A percentile compares a stretch with the other conserved stretches of the same genome.
phyloP scores from a whole-genome alignment of 2,888 invertebrate species.

The Mythimna loreyi region DNA sequence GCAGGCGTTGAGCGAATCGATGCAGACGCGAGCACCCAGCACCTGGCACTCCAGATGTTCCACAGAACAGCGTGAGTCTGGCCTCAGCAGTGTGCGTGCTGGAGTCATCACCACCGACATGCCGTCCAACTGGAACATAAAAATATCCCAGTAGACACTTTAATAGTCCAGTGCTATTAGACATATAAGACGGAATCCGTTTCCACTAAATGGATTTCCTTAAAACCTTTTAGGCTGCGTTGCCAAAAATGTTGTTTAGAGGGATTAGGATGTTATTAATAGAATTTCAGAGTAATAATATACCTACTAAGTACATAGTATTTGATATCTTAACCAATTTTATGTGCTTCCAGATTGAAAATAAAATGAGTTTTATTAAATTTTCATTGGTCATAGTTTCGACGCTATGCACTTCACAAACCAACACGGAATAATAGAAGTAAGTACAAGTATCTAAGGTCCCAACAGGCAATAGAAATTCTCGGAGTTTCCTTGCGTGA shows the following conservation, averaged over 20 bases:
- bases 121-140: slow-evolving; percentile 71
- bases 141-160: neutral
- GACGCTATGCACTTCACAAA: no score
- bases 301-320: no score
- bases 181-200: no score
- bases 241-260: neutral
- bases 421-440: neutral
- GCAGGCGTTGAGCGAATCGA: slow-evolving; percentile 81
- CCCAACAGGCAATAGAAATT: no score
- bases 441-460: no score
- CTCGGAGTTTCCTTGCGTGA: no score
- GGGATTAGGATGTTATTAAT: neutral
- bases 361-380: no score
- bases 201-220: no score
- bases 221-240: no score
- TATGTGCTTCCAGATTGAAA: neutral
- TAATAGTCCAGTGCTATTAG: no score
- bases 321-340: neutral
- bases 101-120: slow-evolving; percentile 82
- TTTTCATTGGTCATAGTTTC: no score
- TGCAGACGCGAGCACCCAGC: slow-evolving; percentile 81
- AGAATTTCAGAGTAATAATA: neutral
- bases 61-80: slow-evolving; percentile 67
- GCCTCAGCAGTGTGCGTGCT: slow-evolving; percentile 71
- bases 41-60: slow-evolving; percentile 83